A percentile compares a stretch with the other conserved stretches of the same genome.
phyloP scores from a whole-genome alignment of 2,888 invertebrate genomes.

The Xylophagus ater region DNA sequence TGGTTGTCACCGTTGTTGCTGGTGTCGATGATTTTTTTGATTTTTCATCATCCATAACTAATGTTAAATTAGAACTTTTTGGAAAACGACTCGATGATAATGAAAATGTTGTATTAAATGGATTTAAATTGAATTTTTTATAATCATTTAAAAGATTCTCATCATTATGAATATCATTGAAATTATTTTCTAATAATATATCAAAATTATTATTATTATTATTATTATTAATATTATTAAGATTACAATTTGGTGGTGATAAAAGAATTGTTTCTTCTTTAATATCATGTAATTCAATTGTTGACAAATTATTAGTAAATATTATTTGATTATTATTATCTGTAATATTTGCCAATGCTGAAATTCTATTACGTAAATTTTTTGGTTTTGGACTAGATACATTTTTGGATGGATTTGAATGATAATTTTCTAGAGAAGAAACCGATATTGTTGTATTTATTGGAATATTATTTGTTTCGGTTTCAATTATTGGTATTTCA shows the following conservation, averaged over 20 bases:
- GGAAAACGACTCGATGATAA: slow-evolving; percentile 15
- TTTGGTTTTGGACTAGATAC: not conserved
- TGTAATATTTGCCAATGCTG: not conserved
- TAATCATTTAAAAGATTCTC: too few relatives aligned
- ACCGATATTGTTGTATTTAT: not conserved
- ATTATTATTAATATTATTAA: slow-evolving; percentile 12
- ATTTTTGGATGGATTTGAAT: not conserved
- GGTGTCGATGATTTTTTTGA: too few relatives aligned
- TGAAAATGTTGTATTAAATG: slow-evolving; percentile 15
- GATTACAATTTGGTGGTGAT: too few relatives aligned
- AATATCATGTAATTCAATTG: slow-evolving; percentile 18
- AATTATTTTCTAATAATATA: slow-evolving; percentile 7
- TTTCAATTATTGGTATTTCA: too few relatives aligned
- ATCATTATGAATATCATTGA: not conserved
- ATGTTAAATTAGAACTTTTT: slow-evolving; percentile 18
- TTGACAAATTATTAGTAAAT: too few relatives aligned
- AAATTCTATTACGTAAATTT: not conserved
- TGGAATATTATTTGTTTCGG: not conserved
- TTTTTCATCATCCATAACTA: too few relatives aligned
- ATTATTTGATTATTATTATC: not conserved
- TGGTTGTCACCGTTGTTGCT: too few relatives aligned
- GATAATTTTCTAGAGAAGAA: not conserved
- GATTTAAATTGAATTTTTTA: slow-evolving; percentile 9
- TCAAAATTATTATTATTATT: slow-evolving; percentile 8
- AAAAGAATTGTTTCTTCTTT: slow-evolving; percentile 18